Percentiles rank a stretch among this genome's conserved stretches.
Conservation (phyloP, 2,888 invertebrate species). For the Anthophora plumipes region DNA sequence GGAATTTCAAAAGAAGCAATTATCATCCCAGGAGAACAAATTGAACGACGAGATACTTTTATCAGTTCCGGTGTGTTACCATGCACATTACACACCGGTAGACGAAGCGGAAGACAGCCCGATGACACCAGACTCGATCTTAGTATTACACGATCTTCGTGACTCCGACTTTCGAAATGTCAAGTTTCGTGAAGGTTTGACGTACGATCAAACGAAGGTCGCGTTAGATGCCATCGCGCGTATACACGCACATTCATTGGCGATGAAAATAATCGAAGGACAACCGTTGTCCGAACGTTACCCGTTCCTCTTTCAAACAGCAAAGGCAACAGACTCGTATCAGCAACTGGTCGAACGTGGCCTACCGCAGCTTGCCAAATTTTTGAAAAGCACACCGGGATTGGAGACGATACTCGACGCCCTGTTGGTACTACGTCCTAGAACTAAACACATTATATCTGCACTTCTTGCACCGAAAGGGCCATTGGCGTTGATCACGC, state of each 20-base stretch:
- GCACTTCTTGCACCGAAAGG: conserved; percentile 90
- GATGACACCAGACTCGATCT: conserved; percentile 87
- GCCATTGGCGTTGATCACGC: conserved; percentile 91
- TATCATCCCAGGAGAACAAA: conserved; percentile 71
- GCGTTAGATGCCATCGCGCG: conserved; percentile 90
- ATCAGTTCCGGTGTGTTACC: conserved; percentile 90
- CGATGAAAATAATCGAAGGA: conserved; percentile 86
- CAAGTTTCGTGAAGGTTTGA: conserved; percentile 90
- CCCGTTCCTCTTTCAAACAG: conserved; percentile 91
- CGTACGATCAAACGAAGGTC: conserved; percentile 88
- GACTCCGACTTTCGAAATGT: conserved; percentile 88
- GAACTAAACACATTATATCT: conserved; percentile 90
- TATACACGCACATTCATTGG: conserved; percentile 90
- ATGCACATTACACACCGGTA: conserved; percentile 87
- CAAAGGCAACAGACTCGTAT: conserved; percentile 92
- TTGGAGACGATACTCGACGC: conserved; percentile 88
- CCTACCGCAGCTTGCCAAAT: conserved; percentile 90
- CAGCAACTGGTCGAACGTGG: conserved; percentile 92
- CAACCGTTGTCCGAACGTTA: conserved; percentile 86
- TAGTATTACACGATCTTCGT: conserved; percentile 91
- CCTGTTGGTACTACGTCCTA: conserved; percentile 87
- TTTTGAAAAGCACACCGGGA: conserved; percentile 89
- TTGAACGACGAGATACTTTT: conserved; percentile 85
- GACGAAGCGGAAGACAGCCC: conserved; percentile 82
- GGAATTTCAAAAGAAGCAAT: conserved; percentile 86